A percentile compares a stretch with the other conserved stretches of the same genome.
Conservation (phyloP, 2,888 invertebrate species). For the Kuschelorhynchus macadamiae region DNA sequence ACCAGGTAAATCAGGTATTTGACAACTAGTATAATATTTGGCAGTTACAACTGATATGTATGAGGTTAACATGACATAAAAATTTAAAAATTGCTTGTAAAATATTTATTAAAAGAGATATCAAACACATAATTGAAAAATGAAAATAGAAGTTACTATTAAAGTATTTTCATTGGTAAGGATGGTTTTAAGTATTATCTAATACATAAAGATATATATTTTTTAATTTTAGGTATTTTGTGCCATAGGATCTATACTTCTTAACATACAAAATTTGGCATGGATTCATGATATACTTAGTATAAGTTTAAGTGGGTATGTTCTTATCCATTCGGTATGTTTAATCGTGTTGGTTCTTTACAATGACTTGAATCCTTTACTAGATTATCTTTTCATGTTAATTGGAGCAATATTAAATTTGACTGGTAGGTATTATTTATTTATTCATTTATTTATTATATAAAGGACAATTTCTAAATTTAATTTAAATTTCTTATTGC, state of each 20-base stretch:
- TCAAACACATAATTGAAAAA: constrained; percentile 2
- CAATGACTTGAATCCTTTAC: constrained; percentile 13
- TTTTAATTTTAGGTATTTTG: constrained; percentile 35
- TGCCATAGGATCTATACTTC: constrained; percentile 38
- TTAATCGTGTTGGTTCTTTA: constrained; percentile 16
- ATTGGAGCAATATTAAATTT: constrained; percentile 39
- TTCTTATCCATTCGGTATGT: constrained; percentile 30
- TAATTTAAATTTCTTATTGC: no score
- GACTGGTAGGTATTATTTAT: constrained; percentile 33
- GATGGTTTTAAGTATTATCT: background rate
- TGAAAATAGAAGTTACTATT: constrained; percentile 23
- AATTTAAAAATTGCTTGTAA: no score
- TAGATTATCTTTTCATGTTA: constrained; percentile 37
- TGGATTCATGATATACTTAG: constrained; percentile 42
- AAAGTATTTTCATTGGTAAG: constrained; percentile 43
- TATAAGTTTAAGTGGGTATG: constrained; percentile 32
- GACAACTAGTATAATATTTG: no score
- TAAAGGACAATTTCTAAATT: no score
- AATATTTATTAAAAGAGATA: background rate
- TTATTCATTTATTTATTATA: no score
- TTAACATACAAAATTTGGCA: constrained; percentile 26
- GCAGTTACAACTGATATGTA: no score
- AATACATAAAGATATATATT: background rate
- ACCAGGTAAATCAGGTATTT: no score
- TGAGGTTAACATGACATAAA: no score